Conservation (phyloP, 1,140 invertebrate genomes). For the Atta cephalotes region DNA sequence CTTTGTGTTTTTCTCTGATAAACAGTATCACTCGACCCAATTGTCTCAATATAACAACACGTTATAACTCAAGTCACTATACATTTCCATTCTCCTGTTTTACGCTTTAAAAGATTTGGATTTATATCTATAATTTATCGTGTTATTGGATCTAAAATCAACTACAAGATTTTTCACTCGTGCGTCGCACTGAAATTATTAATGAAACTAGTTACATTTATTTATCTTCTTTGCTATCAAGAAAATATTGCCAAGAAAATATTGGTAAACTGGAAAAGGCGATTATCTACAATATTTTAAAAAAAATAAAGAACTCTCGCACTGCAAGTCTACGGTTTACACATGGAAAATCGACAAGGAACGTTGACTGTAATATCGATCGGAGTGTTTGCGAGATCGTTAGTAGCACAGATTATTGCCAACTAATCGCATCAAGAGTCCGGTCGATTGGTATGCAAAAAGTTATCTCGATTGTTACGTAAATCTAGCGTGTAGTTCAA, state of each 20-base stretch:
- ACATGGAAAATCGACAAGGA: constrained; percentile 31
- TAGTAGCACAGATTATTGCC: constrained; percentile 13
- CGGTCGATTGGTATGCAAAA: constrained; percentile 9
- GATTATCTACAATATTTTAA: not conserved
- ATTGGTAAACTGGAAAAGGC: constrained; percentile 16
- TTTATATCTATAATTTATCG: not conserved
- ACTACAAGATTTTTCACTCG: not conserved
- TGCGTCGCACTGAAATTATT: constrained; percentile 19
- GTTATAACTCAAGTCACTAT: no score
- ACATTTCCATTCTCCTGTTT: not conserved
- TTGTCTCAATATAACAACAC: not conserved
- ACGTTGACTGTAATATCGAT: constrained; percentile 38
- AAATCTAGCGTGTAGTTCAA: constrained; percentile 42
- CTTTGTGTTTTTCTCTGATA: constrained; percentile 11
- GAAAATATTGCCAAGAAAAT: constrained; percentile 6
- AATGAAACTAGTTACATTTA: constrained; percentile 25
- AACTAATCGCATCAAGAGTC: constrained; percentile 24
- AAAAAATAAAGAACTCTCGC: not conserved
- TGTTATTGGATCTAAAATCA: not conserved
- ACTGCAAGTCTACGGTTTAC: not conserved
- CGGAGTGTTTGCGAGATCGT: constrained; percentile 46
- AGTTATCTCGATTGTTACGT: constrained; percentile 42
- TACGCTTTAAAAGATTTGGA: not conserved
- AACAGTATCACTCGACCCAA: constrained; percentile 14
- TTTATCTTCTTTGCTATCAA: not conserved